A percentile compares a stretch with the other conserved stretches of the same genome.
phyloP scores from a whole-genome alignment of 2,797 vertebrate genomes.

The Trematomus bernacchii region DNA sequence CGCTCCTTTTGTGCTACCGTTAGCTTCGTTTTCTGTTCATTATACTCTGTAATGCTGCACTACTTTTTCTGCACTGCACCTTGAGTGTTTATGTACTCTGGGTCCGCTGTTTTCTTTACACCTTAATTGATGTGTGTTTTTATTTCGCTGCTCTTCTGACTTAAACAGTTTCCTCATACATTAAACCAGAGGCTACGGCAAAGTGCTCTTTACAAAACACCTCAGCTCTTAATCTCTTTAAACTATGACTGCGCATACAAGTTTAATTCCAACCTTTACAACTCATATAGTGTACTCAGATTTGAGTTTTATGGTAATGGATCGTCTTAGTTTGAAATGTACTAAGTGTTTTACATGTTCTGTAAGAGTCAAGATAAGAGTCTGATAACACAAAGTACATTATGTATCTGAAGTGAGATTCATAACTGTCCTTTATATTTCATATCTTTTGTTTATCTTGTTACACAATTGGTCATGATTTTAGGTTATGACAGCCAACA shows the following conservation, averaged over 20 bases:
- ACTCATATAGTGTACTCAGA: too few species aligned
- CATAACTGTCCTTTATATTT: too few species aligned
- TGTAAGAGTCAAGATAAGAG: neutral
- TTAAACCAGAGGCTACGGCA: constrained; percentile 19
- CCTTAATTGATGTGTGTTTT: constrained; percentile 33
- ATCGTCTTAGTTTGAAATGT: too few species aligned
- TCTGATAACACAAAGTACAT: neutral
- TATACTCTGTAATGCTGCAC: neutral
- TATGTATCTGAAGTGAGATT: neutral
- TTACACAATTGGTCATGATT: neutral
- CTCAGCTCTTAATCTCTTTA: constrained; percentile 9
- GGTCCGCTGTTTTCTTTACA: neutral
- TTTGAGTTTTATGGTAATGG: too few species aligned
- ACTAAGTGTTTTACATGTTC: neutral
- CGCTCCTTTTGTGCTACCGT: neutral
- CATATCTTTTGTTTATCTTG: neutral
- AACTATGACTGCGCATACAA: constrained; percentile 10
- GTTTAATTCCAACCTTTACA: neutral
- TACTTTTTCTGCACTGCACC: neutral
- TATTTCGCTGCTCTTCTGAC: constrained; percentile 22
- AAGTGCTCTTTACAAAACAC: constrained; percentile 13
- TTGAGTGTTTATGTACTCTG: constrained; percentile 7
- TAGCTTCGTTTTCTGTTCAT: neutral
- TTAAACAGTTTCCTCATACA: neutral
- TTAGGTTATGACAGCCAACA: neutral